phyloP scores from a whole-genome alignment of 2,797 vertebrate genomes.

The Pempheris klunzingeri region DNA sequence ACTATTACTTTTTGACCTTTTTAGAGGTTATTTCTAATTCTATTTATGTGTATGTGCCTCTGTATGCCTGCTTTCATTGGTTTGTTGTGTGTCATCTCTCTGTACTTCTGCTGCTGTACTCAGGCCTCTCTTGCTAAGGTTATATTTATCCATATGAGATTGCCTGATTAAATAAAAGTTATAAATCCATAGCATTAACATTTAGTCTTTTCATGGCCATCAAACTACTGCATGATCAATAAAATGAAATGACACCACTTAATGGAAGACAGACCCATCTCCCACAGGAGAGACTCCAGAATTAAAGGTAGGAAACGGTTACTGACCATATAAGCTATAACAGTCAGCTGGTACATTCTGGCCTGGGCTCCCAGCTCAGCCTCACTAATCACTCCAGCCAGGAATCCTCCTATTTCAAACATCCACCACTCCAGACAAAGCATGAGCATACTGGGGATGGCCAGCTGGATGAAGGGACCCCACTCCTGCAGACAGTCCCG shows the following conservation, averaged over 20 bases:
- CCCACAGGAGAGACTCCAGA: no score
- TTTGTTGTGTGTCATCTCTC: no score
- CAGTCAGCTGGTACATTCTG: slow-evolving; percentile 83
- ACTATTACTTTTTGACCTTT: no score
- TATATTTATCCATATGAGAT: no score
- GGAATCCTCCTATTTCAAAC: slow-evolving; percentile 91
- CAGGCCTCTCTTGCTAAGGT: no score
- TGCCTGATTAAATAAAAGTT: no score
- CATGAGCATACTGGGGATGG: slow-evolving; percentile 94
- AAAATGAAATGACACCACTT: neutral
- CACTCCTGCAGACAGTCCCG: slow-evolving; percentile 90
- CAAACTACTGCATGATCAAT: neutral
- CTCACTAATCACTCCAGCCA: slow-evolving; percentile 89
- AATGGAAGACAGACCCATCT: no score
- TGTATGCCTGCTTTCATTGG: no score
- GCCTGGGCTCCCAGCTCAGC: slow-evolving; percentile 90
- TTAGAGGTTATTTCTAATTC: no score
- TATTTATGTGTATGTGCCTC: no score
- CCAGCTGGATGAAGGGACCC: slow-evolving; percentile 88
- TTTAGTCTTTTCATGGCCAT: neutral
- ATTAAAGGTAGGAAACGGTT: neutral
- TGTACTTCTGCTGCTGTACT: no score
- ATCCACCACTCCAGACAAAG: slow-evolving; percentile 94
- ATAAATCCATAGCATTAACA: no score
- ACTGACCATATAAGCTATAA: slow-evolving; percentile 88